A percentile compares a stretch with the other conserved stretches of the same genome.
These are phyloP conservation scores for Percopsis transmontana DNA, from an alignment of 2,113 vertebrate genomes.

Conservation along the genomic window DNA sequence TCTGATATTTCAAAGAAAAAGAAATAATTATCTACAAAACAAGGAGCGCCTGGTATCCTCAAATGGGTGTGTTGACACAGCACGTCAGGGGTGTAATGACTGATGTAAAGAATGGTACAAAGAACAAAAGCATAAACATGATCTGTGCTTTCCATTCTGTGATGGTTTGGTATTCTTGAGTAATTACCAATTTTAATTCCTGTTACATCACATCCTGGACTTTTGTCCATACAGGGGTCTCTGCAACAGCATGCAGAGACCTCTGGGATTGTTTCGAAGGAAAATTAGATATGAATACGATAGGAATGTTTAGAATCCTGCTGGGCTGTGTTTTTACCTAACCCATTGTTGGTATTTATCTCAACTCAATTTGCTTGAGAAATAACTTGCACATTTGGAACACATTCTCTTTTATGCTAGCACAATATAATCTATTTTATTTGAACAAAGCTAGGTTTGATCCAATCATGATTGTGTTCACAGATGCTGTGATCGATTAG, in stretches of 20 bases:
- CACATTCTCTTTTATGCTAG: neutral
- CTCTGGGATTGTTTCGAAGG: conserved; percentile 1
- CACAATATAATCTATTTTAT: conserved; percentile 3
- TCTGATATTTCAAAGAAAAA: conserved; percentile 52
- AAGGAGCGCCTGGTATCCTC: conserved; percentile 44
- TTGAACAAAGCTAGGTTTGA: neutral
- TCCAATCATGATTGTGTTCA: neutral
- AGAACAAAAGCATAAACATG: conserved; percentile 28
- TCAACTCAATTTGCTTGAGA: neutral
- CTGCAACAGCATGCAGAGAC: neutral
- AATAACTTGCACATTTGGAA: neutral
- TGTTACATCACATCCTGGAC: conserved; percentile 51
- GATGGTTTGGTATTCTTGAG: conserved; percentile 3
- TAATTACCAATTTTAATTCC: conserved; percentile 18
- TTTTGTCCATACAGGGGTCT: conserved; percentile 3
- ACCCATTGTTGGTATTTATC: neutral
- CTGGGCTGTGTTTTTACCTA: neutral
- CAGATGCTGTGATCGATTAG: neutral
- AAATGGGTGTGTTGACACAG: conserved; percentile 40
- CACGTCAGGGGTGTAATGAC: conserved; percentile 37
- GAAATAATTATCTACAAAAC: conserved; percentile 37
- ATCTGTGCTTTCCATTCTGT: conserved; percentile 3
- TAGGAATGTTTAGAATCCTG: neutral
- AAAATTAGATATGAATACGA: neutral
- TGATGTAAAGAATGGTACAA: conserved; percentile 15